A percentile compares a stretch with the other conserved stretches of the same genome.
These are phyloP conservation scores for Enteromius radiatus DNA, from an alignment of 2,797 vertebrate genomes.

Conservation along the genomic window DNA sequence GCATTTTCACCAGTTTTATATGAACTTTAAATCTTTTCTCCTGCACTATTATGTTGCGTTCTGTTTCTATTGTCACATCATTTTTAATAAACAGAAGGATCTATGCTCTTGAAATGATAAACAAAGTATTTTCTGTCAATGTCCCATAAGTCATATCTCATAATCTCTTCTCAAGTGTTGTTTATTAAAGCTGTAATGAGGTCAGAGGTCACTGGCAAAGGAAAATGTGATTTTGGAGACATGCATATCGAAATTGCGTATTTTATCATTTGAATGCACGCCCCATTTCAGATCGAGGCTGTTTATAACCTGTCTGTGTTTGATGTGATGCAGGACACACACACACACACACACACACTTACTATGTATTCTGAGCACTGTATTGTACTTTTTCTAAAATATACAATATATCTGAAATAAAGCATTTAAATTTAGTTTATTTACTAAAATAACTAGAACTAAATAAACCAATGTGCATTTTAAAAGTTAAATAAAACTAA, in stretches of 20 bases:
- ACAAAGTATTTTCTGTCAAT: background rate
- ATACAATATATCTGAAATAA: background rate
- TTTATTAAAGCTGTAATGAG: background rate
- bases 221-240: background rate
- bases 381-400: background rate
- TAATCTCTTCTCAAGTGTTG: background rate
- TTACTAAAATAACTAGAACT: background rate
- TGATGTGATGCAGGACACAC: background rate
- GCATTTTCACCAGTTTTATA: background rate
- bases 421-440: background rate
- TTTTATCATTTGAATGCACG: background rate
- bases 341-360: background rate
- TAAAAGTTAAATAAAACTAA: background rate
- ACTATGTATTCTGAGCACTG: background rate
- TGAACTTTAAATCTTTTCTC: background rate
- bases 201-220: background rate
- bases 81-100: background rate
- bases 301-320: background rate
- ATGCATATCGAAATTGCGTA: background rate
- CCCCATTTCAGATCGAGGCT: background rate
- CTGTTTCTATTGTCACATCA: background rate
- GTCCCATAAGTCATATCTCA: background rate
- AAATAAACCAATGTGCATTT: background rate
- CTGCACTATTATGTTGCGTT: background rate
- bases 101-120: background rate